A percentile compares a stretch with the other conserved stretches of the same genome.
These are phyloP conservation scores for Leucophenga montana DNA, from an alignment of 2,888 invertebrate species.

Conservation along the genomic window DNA sequence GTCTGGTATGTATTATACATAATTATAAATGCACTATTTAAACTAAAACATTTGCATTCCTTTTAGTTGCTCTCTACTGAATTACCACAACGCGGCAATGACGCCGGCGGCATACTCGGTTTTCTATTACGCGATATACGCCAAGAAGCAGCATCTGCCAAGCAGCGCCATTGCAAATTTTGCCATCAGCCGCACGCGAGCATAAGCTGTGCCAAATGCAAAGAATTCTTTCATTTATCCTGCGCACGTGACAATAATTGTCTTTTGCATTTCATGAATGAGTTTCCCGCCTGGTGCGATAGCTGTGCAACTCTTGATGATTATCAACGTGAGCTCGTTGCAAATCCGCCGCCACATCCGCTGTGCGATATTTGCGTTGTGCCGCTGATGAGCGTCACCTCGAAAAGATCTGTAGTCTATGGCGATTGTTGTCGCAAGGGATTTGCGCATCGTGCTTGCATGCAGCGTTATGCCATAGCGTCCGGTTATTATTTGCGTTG, in stretches of 20 bases:
- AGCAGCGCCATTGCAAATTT: conserved; percentile 54
- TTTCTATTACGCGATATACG: conserved; percentile 82
- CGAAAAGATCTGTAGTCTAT: conserved; percentile 43
- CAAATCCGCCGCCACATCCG: conserved; percentile 31
- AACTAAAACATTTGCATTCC: conserved; percentile 43
- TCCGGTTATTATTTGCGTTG: conserved; percentile 70
- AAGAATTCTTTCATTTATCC: conserved; percentile 56
- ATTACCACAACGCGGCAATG: conserved; percentile 80
- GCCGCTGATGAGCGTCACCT: conserved; percentile 37
- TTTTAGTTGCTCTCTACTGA: conserved; percentile 81
- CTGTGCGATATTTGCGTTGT: conserved; percentile 61
- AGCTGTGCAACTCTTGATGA: conserved; percentile 54
- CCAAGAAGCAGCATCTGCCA: conserved; percentile 77
- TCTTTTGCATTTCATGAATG: conserved; percentile 50
- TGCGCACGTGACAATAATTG: conserved; percentile 59
- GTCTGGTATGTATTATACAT: conserved; percentile 52
- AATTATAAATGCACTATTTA: neutral
- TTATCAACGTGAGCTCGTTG: conserved; percentile 34
- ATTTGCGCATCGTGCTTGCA: conserved; percentile 62
- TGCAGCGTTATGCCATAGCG: conserved; percentile 63
- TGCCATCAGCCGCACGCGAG: conserved; percentile 56
- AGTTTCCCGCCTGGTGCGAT: conserved; percentile 63
- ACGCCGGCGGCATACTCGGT: conserved; percentile 83
- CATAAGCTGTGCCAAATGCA: conserved; percentile 59
- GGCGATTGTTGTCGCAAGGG: conserved; percentile 65